Evolutionary conservation across 2,888 invertebrate genomes (phyloP), one percentile per base, ranked within the genome.

Genomic region (Stegana nigrithorax): DNA sequence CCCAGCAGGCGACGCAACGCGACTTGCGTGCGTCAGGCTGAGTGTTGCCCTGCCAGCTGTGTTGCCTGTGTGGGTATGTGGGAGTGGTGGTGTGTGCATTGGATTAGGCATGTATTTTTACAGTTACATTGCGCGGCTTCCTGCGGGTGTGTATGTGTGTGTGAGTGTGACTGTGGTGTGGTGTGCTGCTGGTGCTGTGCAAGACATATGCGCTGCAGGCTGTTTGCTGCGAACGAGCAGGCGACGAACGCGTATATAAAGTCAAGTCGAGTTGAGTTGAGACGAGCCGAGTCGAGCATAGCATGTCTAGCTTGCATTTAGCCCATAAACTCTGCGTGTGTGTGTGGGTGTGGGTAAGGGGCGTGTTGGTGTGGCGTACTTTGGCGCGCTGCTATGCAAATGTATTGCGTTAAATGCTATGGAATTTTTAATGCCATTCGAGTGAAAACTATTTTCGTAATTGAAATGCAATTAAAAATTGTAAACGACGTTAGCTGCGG

Each of bases 391-490:
- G 7, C 23, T 55, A 55, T 55, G 53, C 53, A 55, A 55, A 55
- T 55, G 5, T 36, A 25, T 44, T 50, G 23, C 58, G 21, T 55
- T 32, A 59, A 57, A 44, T 57, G 57, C 26, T 44, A 59, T 65
- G 65, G 65, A 62, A 65, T 62, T 45, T 62, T 56, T 59, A 65
- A 62, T 60, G 65, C 53, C 36, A 26, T 42, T 27, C 17, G 45
- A 51, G 55, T 50, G 44, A 39, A 66, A 80, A 77, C 73, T 78
- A 77, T 77, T 80, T 72, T 68, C 70, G 69, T 82, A 80, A 83
- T 82, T 78, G 80, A 82, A 82, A 80, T 82, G 81, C 77, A 81
- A 83, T 81, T 82, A 82, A 79, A 82, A 81, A 73, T 70, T 70
- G 67, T 70, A 72, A 73, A 62, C 73, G 69, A 73, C 36, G 32